Evolutionary conservation across 2,888 invertebrate species (phyloP).

Genomic region (Cataglyphis livida): DNA sequence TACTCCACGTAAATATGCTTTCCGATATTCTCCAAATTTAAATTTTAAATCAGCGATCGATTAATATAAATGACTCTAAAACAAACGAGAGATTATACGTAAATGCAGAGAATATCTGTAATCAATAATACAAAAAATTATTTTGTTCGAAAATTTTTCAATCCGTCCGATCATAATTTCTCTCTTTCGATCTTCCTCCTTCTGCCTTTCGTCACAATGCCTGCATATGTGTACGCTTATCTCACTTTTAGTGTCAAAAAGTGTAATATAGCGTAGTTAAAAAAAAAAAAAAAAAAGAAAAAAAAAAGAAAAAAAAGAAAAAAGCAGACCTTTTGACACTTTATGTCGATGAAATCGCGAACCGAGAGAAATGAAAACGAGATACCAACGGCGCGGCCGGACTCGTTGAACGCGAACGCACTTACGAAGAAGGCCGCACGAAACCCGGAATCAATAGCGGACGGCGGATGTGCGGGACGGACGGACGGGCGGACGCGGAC

Average conservation of each 20-base stretch:
- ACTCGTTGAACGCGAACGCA: slow-evolving; percentile 72
- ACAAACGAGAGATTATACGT: background rate
- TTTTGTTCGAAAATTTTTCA: background rate
- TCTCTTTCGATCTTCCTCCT: background rate
- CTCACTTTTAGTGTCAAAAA: background rate
- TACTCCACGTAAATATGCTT: slow-evolving; percentile 14
- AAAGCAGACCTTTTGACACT: slow-evolving; percentile 32
- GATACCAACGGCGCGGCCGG: slow-evolving; percentile 67
- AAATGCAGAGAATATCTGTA: background rate
- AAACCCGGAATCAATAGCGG: slow-evolving; percentile 84
- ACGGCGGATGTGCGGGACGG: slow-evolving; percentile 79
- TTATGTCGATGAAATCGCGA: slow-evolving; percentile 24
- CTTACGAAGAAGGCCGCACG: slow-evolving; percentile 76
- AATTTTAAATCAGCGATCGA: slow-evolving; percentile 27
- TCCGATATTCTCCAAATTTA: slow-evolving; percentile 2
- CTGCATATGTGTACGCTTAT: slow-evolving; percentile 8
- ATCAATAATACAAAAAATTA: background rate
- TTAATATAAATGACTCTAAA: slow-evolving; percentile 9
- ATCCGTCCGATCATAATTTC: background rate
- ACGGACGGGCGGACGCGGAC: slow-evolving; percentile 71
- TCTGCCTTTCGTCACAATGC: background rate
- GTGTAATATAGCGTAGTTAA: background rate
- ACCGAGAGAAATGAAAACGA: slow-evolving; percentile 8
- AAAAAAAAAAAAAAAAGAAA: background rate
- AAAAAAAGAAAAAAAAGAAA: background rate